Evolutionary conservation across 2,113 vertebrate genomes (phyloP).

Genomic region (Albula goreensis): DNA sequence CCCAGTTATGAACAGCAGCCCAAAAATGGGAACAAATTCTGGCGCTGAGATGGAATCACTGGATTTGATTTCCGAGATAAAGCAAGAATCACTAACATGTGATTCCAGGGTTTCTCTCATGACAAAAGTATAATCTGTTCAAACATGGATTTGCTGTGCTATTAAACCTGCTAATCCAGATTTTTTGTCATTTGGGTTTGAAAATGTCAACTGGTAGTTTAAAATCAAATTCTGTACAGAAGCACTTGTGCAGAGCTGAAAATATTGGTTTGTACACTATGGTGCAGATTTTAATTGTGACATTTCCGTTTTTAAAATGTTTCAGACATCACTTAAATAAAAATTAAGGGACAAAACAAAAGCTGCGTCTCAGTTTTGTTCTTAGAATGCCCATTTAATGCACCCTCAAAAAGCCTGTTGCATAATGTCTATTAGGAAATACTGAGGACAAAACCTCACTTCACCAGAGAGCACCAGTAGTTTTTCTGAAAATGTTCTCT

Average conservation of each 20-base stretch:
- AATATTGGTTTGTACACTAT: constrained; percentile 21
- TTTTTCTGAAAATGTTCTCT: neutral
- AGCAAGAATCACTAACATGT: neutral
- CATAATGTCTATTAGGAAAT: neutral
- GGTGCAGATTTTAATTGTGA: constrained; percentile 21
- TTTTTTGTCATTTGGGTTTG: neutral
- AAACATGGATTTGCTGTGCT: neutral
- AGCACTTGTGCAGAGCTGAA: neutral
- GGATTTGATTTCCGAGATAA: neutral
- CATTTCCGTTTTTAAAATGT: neutral
- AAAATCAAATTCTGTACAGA: constrained; percentile 15
- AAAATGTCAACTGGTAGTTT: neutral
- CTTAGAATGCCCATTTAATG: neutral
- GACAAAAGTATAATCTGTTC: neutral
- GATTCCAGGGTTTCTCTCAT: neutral
- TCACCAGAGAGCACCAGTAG: neutral
- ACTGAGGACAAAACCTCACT: neutral
- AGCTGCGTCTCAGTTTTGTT: neutral
- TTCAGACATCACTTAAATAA: constrained; percentile 8
- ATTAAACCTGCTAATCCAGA: neutral
- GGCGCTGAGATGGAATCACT: neutral
- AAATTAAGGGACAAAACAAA: neutral
- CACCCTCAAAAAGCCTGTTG: neutral
- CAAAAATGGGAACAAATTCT: neutral
- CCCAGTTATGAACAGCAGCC: neutral